A percentile compares a stretch with the other conserved stretches of the same genome.
phyloP scores from a whole-genome alignment of 2,113 vertebrate genomes.

The Tragulus kanchil region DNA sequence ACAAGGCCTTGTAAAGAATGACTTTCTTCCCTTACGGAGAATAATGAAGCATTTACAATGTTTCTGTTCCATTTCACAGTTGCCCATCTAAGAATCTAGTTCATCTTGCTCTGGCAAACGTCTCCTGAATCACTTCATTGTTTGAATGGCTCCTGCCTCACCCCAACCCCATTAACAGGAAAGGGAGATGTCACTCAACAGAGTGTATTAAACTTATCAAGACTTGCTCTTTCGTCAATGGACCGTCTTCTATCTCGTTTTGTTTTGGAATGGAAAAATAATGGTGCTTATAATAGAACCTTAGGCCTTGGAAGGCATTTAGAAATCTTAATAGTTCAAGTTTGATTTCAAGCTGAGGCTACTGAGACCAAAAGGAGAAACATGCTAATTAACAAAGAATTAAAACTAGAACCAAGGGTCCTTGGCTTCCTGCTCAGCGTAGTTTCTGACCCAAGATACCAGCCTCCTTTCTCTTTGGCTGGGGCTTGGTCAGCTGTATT shows the following conservation, averaged over 20 bases:
- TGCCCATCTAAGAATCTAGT: conserved; percentile 41
- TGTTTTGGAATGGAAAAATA: conserved; percentile 54
- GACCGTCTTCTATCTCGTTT: conserved; percentile 50
- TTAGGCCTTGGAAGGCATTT: conserved; percentile 28
- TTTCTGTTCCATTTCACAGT: conserved; percentile 41
- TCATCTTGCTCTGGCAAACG: conserved; percentile 57
- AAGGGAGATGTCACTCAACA: conserved; percentile 52
- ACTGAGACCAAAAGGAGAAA: neutral
- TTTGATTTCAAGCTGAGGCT: neutral
- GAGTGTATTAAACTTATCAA: conserved; percentile 51
- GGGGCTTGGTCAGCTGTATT: neutral
- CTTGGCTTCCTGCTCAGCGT: neutral
- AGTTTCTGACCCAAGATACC: neutral
- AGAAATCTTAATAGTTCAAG: neutral
- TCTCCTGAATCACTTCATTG: conserved; percentile 75
- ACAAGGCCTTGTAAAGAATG: conserved; percentile 50
- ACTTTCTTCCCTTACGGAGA: conserved; percentile 22
- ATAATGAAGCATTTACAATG: conserved; percentile 27
- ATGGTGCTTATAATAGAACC: neutral
- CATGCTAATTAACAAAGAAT: neutral
- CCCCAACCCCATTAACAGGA: conserved; percentile 31
- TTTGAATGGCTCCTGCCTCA: neutral
- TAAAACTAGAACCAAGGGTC: neutral
- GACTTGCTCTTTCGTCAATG: neutral
- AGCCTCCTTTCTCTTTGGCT: neutral